These are phyloP conservation scores for Gobius niger DNA, from an alignment of 2,113 vertebrate genomes.

Conservation along the genomic window DNA sequence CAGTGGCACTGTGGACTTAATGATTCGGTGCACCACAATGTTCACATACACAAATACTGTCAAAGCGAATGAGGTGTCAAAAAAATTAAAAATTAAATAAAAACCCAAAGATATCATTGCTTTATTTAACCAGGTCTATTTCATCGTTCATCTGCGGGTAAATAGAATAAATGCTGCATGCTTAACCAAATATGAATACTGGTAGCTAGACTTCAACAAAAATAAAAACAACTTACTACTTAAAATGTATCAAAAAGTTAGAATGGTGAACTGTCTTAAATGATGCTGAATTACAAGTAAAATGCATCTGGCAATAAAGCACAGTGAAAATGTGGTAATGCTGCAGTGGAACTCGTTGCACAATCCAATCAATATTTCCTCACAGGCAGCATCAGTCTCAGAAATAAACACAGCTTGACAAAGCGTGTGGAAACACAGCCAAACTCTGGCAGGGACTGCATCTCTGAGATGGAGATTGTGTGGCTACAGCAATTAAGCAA, in stretches of 20 bases:
- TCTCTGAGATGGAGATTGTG: slow-evolving; percentile 26
- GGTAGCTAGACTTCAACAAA: background rate
- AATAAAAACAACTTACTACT: background rate
- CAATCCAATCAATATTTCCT: slow-evolving; percentile 69
- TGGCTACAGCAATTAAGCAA: slow-evolving; percentile 34
- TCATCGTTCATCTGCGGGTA: slow-evolving; percentile 38
- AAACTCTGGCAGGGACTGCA: slow-evolving; percentile 25
- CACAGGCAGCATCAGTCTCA: slow-evolving; percentile 55
- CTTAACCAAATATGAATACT: background rate
- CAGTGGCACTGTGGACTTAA: slow-evolving; percentile 88
- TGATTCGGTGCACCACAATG: slow-evolving; percentile 79
- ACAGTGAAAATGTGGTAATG: slow-evolving; percentile 39
- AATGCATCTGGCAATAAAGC: slow-evolving; percentile 38
- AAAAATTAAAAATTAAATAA: slow-evolving; percentile 4
- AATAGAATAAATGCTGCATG: too few relatives aligned
- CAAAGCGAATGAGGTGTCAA: slow-evolving; percentile 31
- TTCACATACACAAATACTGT: slow-evolving; percentile 34
- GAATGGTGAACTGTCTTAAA: background rate
- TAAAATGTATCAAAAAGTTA: background rate
- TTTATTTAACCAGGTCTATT: slow-evolving; percentile 42
- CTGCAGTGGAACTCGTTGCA: slow-evolving; percentile 65
- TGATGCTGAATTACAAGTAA: background rate
- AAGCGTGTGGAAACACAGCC: slow-evolving; percentile 37
- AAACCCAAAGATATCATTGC: slow-evolving; percentile 48
- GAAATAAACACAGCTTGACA: slow-evolving; percentile 60